Evolutionary conservation across 2,113 vertebrate genomes (phyloP), one percentile per base, ranked within the genome.

Genomic region (Dolichallabes microphthalmus): DNA sequence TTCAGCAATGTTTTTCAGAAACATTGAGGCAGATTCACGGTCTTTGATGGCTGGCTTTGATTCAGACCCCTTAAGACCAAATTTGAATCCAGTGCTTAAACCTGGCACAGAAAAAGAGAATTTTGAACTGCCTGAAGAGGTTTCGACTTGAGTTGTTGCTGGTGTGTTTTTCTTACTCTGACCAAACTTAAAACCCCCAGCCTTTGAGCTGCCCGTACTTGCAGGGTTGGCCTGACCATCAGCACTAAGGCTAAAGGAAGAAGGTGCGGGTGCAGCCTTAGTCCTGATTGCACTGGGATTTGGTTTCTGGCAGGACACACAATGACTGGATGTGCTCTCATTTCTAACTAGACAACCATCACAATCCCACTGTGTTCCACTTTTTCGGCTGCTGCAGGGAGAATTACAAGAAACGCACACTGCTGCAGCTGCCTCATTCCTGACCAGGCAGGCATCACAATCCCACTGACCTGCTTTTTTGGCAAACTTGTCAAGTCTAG

Each of bases 311-410:
- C 97, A 98, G 84, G 96, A 88, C 30, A 92, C 0, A 7, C 96
- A 99, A 30, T 80, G 92, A 87, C 17, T 87, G 22, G 92, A 93
- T 85, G 93, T 93, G 15, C 71, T 86, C 35, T 95, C 88, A 82
- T 98, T 99, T 89, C 93, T 94, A 81, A 96, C 90, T 4, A 94
- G 17, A 85, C 96, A 98, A 61, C 25, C 76, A 75, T 76, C 90
- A 89, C 96, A 98, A 60, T 98, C 95, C 96, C 96, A 98, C 45
- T 97, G 90, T 12, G 94, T 96, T 83, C 94, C 94, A 66, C 96
- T 97, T 52, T 76, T 80, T 35, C 2, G 69, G 53, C 19, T 64
- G 93, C 86, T 82, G 82, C 90, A 92, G 22, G 93, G 93, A 81
- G 86, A 74, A 27, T 93, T 80, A 92, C 96, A 98, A 53, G 96